These are phyloP conservation scores for Loriculus beryllinus DNA, from an alignment of 2,797 vertebrate genomes.

Conservation along the genomic window DNA sequence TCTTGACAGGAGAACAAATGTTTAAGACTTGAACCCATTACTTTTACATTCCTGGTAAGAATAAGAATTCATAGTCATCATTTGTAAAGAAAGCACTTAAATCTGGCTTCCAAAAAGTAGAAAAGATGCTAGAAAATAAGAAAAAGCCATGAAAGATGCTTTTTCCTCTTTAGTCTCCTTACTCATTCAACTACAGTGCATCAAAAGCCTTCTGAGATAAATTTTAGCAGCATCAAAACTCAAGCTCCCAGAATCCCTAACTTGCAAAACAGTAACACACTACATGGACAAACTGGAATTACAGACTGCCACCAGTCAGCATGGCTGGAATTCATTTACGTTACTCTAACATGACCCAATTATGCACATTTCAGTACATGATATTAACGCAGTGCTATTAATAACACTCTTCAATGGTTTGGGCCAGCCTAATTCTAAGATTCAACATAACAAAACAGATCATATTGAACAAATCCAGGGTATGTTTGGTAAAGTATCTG, in stretches of 20 bases:
- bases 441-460: neutral
- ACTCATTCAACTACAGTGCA: neutral
- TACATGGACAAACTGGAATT: neutral
- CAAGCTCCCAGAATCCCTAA: neutral
- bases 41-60: conserved; percentile 8
- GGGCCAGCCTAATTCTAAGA: neutral
- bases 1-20: conserved; percentile 30
- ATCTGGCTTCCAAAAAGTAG: neutral
- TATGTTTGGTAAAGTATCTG: neutral
- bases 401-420: neutral
- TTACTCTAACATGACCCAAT: neutral
- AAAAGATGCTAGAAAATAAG: neutral
- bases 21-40: conserved; percentile 25
- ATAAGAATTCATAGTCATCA: neutral
- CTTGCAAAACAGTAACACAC: neutral
- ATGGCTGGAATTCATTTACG: neutral
- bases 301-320: neutral
- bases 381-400: neutral
- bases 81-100: conserved; percentile 4
- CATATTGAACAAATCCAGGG: neutral
- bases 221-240: neutral
- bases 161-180: neutral
- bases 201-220: neutral
- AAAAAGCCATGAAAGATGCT: neutral
- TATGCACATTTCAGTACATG: neutral